These are phyloP conservation scores for Spicauda simplicius DNA, from an alignment of 2,888 invertebrate genomes.

Conservation along the genomic window DNA sequence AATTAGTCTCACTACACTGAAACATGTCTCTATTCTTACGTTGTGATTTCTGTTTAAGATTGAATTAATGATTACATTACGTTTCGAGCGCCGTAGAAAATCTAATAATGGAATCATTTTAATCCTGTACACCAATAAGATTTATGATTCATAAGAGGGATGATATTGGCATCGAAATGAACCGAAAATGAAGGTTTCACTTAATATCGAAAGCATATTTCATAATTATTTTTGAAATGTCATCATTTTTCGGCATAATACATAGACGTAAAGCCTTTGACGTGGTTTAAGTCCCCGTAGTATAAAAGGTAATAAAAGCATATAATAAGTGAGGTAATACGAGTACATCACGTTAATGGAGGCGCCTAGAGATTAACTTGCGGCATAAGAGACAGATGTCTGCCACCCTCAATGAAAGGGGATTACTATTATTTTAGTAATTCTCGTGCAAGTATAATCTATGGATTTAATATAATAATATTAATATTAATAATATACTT, in stretches of 20 bases:
- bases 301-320: background rate
- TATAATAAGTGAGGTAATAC: background rate
- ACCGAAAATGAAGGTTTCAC: no score
- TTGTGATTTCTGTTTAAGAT: background rate
- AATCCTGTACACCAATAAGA: no score
- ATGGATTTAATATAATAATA: background rate
- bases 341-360: conserved; percentile 4
- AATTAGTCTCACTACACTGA: background rate
- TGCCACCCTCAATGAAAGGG: background rate
- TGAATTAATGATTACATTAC: background rate
- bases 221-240: no score
- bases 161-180: no score
- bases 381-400: conserved; percentile 8
- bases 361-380: conserved; percentile 16
- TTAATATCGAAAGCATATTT: no score
- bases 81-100: no score
- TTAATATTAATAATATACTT: no score
- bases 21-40: background rate
- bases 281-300: background rate
- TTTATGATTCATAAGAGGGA: no score
- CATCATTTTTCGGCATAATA: no score
- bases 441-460: background rate
- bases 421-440: background rate
- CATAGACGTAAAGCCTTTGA: background rate
- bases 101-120: no score